Base-by-base conservation (phyloP, 2,797 vertebrate species). In the Anas flavirostris region DNA sequence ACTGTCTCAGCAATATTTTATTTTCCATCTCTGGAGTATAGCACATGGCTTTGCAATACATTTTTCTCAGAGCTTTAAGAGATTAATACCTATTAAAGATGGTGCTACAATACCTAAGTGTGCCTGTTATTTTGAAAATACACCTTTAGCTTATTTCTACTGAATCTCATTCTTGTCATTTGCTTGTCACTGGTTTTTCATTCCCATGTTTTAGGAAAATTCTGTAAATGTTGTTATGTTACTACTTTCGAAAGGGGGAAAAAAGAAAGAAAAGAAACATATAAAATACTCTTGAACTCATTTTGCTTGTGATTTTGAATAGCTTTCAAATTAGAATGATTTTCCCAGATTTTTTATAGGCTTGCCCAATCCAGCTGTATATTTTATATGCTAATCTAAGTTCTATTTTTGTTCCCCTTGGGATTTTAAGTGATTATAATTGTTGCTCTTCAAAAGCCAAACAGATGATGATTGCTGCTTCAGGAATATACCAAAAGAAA, bases 371-470 rank as follows among this genome's bases (percentile, higher is more conserved):
- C 97, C 98, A 98, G 98, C 98, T 98, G 98, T 98, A 98, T 98
- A 98, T 98, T 98, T 98, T 98, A 98, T 98, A 98, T 98, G 98
- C 97, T 98, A 98, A 98, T 98, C 97, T 97, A 98, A 98, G 97
- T 98, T 98, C 98, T 98, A 98, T 98, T 98, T 98, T 98, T 98
- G 97, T 97, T 98, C 97, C 97, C 96, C 96, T 98, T 98, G 97
- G 98, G 98, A 97, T 97, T 98, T 98, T 97, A 98, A 98, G 98
- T 98, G 98, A 98, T 98, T 98, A 98, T 98, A 98, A 98, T 98
- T 98, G 98, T 98, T 98, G 97, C 98, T 98, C 97, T 98, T 98
- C 97, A 98, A 98, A 98, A 98, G 97, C 98, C 98, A 98, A 98
- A 98, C 97, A 98, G 98, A 98, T 98, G 98, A 98, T 98, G 98